Conservation (phyloP, 2,113 vertebrate genomes). For the Sturnira hondurensis region DNA sequence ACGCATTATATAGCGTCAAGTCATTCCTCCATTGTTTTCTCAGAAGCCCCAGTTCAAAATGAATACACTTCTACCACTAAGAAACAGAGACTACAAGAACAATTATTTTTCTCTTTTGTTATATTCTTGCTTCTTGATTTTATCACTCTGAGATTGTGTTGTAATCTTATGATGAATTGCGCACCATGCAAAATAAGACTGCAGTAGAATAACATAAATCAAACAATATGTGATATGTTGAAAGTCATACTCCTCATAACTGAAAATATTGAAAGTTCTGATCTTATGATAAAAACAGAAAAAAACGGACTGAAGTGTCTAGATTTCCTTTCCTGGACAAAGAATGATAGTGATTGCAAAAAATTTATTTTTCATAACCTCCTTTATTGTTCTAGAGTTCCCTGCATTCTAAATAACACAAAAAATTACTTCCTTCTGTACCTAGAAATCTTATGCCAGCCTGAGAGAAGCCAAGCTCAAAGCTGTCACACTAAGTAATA, state of each 20-base stretch:
- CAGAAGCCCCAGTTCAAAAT: neutral
- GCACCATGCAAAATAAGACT: neutral
- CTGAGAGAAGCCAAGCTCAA: neutral
- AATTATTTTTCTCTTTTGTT: neutral
- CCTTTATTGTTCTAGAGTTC: neutral
- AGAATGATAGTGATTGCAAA: neutral
- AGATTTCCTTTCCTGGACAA: constrained; percentile 16
- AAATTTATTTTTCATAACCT: constrained; percentile 13
- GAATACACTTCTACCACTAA: neutral
- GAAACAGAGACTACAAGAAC: neutral
- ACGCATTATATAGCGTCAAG: neutral
- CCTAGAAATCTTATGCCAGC: constrained; percentile 18
- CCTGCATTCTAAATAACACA: constrained; percentile 46
- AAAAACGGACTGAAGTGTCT: neutral
- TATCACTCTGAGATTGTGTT: neutral
- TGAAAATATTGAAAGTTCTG: neutral
- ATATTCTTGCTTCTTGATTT: constrained; percentile 22
- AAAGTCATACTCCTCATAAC: neutral
- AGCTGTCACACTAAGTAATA: neutral
- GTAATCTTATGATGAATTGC: neutral
- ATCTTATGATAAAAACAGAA: constrained; percentile 38
- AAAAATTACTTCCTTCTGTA: constrained; percentile 33
- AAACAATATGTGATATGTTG: neutral
- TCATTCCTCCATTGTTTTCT: neutral
- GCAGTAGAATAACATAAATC: neutral